Base-by-base conservation (phyloP, 2,797 vertebrate species). In the Tokudaia tokunoshimensis region DNA sequence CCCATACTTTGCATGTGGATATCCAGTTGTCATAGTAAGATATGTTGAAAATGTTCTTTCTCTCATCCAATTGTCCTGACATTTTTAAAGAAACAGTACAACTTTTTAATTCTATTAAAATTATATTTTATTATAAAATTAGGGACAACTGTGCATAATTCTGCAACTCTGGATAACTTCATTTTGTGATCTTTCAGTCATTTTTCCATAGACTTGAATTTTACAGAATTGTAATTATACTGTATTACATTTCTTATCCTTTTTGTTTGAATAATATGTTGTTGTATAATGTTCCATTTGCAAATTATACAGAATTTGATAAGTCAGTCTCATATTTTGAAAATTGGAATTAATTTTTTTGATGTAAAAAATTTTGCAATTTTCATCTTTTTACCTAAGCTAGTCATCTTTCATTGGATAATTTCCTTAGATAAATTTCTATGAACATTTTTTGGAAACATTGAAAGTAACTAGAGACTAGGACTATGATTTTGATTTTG, bases 341-440 rank as follows among this genome's bases (percentile, higher is more conserved):
- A 91, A 91, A 88, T 92, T 94, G 91, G 41, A 57, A 22, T 83
- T 94, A 67, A 79, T 74, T 70, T 75, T 94, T 81, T 47, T 76
- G 57, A 92, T 55, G 75, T 94, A 92, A 91, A 44, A 88, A 84
- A 65, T 17, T 86, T 70, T 67, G 15, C 7, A 88, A 13, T 92
- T 70, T 10, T 95, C 57, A 85, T 95, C 44, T 92, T 96, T 94
- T 37, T 95, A 24, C 26, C 47, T 89, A 92, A 94, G 17, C 31
- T 93, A 29, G 89, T 95, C 89, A 52, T 20, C 74, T 96, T 82
- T 50, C 0, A 3, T 92, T 91, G 41, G 17, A 72, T 96, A 95
- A 82, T 97, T 91, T 96, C 55, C 57, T 87, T 95, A 92, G 74
- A 81, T 92, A 70, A 79, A 70, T 92, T 95, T 83, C 67, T 83